Evolutionary conservation across 2,888 invertebrate genomes (phyloP).

Genomic region (Spilosoma lubricipeda): DNA sequence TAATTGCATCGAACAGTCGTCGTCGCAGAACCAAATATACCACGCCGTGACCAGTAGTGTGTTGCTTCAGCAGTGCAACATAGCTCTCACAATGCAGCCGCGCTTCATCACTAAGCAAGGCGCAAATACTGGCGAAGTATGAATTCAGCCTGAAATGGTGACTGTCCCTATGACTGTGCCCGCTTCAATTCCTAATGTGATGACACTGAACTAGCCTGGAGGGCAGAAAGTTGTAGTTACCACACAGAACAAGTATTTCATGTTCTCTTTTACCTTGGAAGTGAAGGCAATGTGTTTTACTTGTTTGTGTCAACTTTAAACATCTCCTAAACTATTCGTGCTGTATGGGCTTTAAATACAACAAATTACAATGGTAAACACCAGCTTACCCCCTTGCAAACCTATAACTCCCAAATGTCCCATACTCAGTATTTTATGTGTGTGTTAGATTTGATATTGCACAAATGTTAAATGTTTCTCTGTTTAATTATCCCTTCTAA

Average conservation of each 20-base stretch:
- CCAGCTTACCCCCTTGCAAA: slow-evolving; percentile 52
- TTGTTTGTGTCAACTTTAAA: background rate
- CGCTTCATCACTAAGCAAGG: slow-evolving; percentile 80
- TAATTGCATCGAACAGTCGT: no score
- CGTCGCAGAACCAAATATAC: slow-evolving; percentile 80
- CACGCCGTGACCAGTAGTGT: slow-evolving; percentile 82
- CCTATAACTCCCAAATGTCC: slow-evolving; percentile 33
- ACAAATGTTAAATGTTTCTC: slow-evolving; percentile 45
- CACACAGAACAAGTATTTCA: slow-evolving; percentile 77
- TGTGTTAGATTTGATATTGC: slow-evolving; percentile 46
- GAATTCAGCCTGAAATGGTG: slow-evolving; percentile 86
- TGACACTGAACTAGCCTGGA: slow-evolving; percentile 88
- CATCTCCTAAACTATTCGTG: slow-evolving; percentile 18
- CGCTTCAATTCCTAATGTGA: slow-evolving; percentile 87
- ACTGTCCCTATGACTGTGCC: no score
- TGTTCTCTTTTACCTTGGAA: background rate
- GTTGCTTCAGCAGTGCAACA: slow-evolving; percentile 60
- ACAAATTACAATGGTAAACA: slow-evolving; percentile 37
- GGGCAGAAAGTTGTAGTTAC: slow-evolving; percentile 84
- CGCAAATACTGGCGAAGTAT: slow-evolving; percentile 71
- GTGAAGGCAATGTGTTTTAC: background rate
- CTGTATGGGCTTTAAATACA: slow-evolving; percentile 46
- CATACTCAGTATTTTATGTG: slow-evolving; percentile 22
- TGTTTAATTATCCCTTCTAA: slow-evolving; percentile 34
- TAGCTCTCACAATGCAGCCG: slow-evolving; percentile 77